A percentile compares a stretch with the other conserved stretches of the same genome.
phyloP scores from a whole-genome alignment of 1,140 invertebrate genomes.

The Scaptomyza montana region DNA sequence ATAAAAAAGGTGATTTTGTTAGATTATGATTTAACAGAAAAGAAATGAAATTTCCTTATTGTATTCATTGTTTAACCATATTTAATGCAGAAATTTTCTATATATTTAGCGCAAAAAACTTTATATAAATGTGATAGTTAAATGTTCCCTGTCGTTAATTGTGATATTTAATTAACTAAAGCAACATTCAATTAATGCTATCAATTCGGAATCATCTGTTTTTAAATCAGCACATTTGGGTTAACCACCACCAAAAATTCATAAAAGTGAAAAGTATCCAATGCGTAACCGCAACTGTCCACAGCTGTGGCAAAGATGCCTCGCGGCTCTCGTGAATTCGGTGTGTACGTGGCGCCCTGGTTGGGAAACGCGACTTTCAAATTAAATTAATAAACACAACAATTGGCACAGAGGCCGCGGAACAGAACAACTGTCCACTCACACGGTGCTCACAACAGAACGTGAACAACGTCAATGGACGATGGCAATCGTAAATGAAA shows the following conservation, averaged over 20 bases:
- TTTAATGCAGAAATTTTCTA: too few relatives aligned
- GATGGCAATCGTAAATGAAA: slow-evolving; percentile 77
- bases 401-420: slow-evolving; percentile 58
- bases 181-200: background rate
- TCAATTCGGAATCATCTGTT: slow-evolving; percentile 13
- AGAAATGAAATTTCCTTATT: background rate
- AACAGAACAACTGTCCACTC: slow-evolving; percentile 70
- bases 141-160: too few relatives aligned
- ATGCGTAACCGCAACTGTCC: slow-evolving; percentile 47
- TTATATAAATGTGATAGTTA: too few relatives aligned
- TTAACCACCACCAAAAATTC: slow-evolving; percentile 45
- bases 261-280: slow-evolving; percentile 34
- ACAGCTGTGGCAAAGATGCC: slow-evolving; percentile 58
- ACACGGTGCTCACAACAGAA: slow-evolving; percentile 48
- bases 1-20: background rate
- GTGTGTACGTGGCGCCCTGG: slow-evolving; percentile 48
- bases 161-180: background rate
- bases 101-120: too few relatives aligned
- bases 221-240: slow-evolving; percentile 36
- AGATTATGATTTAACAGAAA: background rate
- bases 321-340: slow-evolving; percentile 38
- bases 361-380: slow-evolving; percentile 67
- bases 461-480: slow-evolving; percentile 1
- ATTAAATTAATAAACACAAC: slow-evolving; percentile 82
- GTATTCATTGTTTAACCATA: too few relatives aligned